Evolutionary conservation across 1,140 invertebrate species (phyloP).

Genomic region (Drosophila sechellia): DNA sequence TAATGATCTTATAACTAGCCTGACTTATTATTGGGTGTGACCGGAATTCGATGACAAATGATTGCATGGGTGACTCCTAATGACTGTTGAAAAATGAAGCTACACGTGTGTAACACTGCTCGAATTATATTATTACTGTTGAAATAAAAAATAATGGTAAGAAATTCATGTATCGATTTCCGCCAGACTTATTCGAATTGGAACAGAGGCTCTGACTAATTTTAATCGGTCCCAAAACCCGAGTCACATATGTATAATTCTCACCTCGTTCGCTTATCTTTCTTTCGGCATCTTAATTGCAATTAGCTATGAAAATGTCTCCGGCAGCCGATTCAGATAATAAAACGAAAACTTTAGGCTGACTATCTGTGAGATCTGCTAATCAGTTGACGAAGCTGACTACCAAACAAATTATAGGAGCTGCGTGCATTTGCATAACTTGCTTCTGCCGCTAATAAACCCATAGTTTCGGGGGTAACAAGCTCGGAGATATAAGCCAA

Average conservation of each 20-base stretch:
- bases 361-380: slow-evolving; percentile 65
- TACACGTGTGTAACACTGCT: slow-evolving; percentile 13
- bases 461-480: slow-evolving; percentile 65
- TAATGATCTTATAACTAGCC: slow-evolving; percentile 54
- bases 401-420: slow-evolving; percentile 72
- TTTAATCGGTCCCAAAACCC: neutral
- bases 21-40: slow-evolving; percentile 34
- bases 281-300: slow-evolving; percentile 71
- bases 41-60: slow-evolving; percentile 36
- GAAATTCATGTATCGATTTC: neutral
- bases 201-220: slow-evolving; percentile 4
- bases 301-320: slow-evolving; percentile 77
- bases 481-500: slow-evolving; percentile 35
- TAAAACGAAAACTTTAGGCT: slow-evolving; percentile 46
- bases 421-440: slow-evolving; percentile 66
- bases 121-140: neutral
- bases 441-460: slow-evolving; percentile 59
- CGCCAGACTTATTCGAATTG: neutral
- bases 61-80: slow-evolving; percentile 2
- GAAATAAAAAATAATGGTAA: neutral
- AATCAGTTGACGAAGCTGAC: slow-evolving; percentile 63
- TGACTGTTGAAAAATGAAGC: neutral
- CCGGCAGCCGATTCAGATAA: slow-evolving; percentile 9
- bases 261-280: slow-evolving; percentile 67
- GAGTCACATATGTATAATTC: slow-evolving; percentile 61